phyloP scores from a whole-genome alignment of 1,140 invertebrate genomes.

The Magallana ariakensis region DNA sequence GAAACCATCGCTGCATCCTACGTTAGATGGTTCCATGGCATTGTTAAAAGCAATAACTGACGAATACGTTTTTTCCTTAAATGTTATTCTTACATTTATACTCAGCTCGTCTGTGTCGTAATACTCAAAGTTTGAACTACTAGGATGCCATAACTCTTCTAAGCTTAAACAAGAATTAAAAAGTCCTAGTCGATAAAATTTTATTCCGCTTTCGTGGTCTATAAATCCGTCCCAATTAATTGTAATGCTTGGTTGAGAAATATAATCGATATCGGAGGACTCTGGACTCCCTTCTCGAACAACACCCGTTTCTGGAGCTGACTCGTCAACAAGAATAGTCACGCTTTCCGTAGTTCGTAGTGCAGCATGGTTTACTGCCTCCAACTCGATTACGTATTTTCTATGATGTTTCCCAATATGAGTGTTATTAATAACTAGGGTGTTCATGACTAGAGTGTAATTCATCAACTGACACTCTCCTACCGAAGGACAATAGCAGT shows the following conservation, averaged over 20 bases:
- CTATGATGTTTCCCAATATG: conserved; percentile 8
- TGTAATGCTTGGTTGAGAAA: conserved; percentile 38
- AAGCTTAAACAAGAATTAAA: conserved; percentile 49
- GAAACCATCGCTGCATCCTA: conserved; percentile 66
- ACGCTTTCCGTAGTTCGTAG: conserved; percentile 47
- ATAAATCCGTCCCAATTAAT: conserved; percentile 62
- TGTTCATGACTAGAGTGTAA: conserved; percentile 51
- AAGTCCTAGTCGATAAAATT: conserved; percentile 55
- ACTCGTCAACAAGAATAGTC: conserved; percentile 64
- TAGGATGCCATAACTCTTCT: conserved; percentile 42
- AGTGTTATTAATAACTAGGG: not conserved
- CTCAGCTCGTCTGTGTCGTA: not conserved
- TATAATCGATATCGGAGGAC: conserved; percentile 61
- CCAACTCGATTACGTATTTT: not conserved
- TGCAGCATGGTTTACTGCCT: conserved; percentile 55
- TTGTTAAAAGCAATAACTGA: conserved; percentile 66
- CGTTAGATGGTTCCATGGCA: conserved; percentile 60
- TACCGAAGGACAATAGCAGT: conserved; percentile 65
- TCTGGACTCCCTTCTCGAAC: conserved; percentile 57
- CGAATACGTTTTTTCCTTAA: conserved; percentile 47
- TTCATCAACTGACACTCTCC: conserved; percentile 56
- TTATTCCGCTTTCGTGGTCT: conserved; percentile 66
- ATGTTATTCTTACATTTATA: conserved; percentile 1
- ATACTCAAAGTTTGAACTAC: not conserved
- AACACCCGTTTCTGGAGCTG: conserved; percentile 60